Base-by-base conservation (phyloP, 2,113 vertebrate genomes). In the Cyanoramphus novaezelandiae region DNA sequence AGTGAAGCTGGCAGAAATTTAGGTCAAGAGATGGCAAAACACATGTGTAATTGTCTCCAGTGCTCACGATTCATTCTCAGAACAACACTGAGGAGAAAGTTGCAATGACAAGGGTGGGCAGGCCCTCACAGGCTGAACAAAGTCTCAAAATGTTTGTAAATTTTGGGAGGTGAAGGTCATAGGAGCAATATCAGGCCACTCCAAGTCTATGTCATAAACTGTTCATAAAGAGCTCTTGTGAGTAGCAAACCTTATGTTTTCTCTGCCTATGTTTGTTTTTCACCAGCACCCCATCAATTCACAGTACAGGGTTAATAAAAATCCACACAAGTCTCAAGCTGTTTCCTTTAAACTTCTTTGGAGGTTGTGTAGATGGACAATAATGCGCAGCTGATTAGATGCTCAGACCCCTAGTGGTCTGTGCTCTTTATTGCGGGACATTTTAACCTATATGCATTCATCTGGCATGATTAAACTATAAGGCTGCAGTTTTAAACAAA, bases 151-250 rank as follows among this genome's bases (percentile, higher is more conserved):
- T 52, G 71, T 77, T 88, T 95, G 77, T 83, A 74, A 92, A 88
- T 86, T 97, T 96, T 88, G 85, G 95, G 91, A 95, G 94, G 93
- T 33, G 88, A 96, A 97, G 95, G 97, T 97, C 95, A 53, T 12
- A 84, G 81, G 62, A 95, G 91, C 94, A 95, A 25, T 95, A 96
- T 95, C 10, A 47, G 93, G 82, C 95, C 76, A 80, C 95, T 96
- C 86, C 95, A 91, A 95, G 92, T 82, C 86, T 79, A 90, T 96
- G 97, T 96, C 97, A 98, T 98, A 97, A 98, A 98, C 95, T 88
- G 86, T 98, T 97, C 96, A 97, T 98, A 98, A 98, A 97, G 96
- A 94, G 92, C 97, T 95, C 96, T 98, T 97, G 94, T 97, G 95
- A 43, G 23, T 86, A 93, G 92, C 96, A 98, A 96, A 86, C 91